phyloP scores from a whole-genome alignment of 2,113 vertebrate species.

The Desmodus rotundus region DNA sequence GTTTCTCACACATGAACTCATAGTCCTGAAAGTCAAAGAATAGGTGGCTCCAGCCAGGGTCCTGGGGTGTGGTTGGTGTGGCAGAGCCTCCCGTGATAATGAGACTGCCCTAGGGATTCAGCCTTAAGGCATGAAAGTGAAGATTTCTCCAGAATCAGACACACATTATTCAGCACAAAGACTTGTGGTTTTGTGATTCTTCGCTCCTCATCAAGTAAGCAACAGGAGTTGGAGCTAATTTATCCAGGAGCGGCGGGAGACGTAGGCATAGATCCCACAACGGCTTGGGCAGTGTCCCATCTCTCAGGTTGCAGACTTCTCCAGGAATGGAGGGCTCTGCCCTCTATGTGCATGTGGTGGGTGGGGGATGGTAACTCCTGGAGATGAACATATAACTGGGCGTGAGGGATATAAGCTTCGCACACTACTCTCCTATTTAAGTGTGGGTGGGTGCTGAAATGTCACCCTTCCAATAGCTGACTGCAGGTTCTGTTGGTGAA shows the following conservation, averaged over 20 bases:
- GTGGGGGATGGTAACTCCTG: too few relatives aligned
- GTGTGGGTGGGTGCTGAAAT: constrained; percentile 4
- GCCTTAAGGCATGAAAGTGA: neutral
- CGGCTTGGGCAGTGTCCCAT: neutral
- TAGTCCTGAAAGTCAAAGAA: neutral
- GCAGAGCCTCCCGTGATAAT: neutral
- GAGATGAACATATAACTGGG: neutral
- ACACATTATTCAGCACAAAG: neutral
- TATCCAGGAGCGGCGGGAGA: neutral
- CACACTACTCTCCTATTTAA: neutral
- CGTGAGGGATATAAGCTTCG: neutral
- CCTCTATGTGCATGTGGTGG: rapidly evolving
- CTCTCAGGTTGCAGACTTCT: neutral
- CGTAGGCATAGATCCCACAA: neutral
- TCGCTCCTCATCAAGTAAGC: neutral
- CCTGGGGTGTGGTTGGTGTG: neutral
- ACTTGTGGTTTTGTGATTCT: neutral
- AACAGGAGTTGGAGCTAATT: neutral
- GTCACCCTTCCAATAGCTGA: neutral
- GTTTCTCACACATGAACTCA: neutral
- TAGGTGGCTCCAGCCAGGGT: neutral
- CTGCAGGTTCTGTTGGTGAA: neutral
- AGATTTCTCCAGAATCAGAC: neutral
- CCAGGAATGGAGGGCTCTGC: neutral
- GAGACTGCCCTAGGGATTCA: neutral